Base-by-base conservation (phyloP, 2,113 vertebrate genomes). In the Hydropotes inermis region DNA sequence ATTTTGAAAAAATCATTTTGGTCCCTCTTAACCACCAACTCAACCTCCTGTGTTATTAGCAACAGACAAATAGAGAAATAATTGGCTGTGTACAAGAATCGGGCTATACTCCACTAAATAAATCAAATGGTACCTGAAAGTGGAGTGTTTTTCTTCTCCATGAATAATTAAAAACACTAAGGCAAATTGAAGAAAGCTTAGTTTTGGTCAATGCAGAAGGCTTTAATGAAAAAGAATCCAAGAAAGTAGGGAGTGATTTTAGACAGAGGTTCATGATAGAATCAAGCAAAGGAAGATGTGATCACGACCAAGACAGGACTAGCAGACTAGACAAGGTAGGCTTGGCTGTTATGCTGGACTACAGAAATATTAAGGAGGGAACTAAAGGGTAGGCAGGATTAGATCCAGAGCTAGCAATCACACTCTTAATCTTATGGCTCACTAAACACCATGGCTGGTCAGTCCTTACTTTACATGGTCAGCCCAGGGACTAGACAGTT, bases 121-220 rank as follows among this genome's bases (percentile, higher is more conserved):
- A 95, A 89, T 91, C 27, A 85, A 94, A 55, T 83, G 43, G 27
- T 82, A 90, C 27, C 81, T 86, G 50, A 60, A 15, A 93, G 2
- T 88, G 87, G 10, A 93, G 33, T 96, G 52, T 79, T 87, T 89
- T 86, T 55, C 70, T 95, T 91, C 64, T 89, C 55, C 50, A 45
- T 27, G 94, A 74, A 87, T 90, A 87, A 83, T 58, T 70, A 87
- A 95, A 92, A 95, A 81, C 11, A 47, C 21, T 7, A 91, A 85
- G 47, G 47, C 67, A 97, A 97, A 96, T 36, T 84, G 47, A 95
- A 92, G 79, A 88, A 92, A 96, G 30, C 0, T 94, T 76, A 67
- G 6, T 87, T 96, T 96, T 58, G 17, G 28, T 94, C 82, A 91
- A 83, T 43, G 58, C 33, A 76, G 47, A 96, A 94, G 81, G 16